Evolutionary conservation across 2,113 vertebrate species (phyloP).

Genomic region (Axis porcinus): DNA sequence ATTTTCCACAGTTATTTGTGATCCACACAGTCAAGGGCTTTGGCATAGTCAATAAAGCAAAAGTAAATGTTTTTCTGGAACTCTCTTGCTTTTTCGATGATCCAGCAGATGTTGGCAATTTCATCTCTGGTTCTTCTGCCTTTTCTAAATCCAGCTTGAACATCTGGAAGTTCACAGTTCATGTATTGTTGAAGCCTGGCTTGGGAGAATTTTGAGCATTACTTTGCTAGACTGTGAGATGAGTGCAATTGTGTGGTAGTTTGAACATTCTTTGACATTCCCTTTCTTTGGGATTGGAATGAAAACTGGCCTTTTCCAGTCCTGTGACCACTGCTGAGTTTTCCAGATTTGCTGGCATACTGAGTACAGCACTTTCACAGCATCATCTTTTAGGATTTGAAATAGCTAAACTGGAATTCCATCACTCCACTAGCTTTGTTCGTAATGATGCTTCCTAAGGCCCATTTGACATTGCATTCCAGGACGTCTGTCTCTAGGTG

Average conservation of each 20-base stretch:
- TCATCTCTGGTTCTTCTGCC: neutral
- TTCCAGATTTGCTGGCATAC: neutral
- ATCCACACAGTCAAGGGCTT: neutral
- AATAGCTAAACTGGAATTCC: neutral
- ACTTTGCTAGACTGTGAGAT: neutral
- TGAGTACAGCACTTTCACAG: neutral
- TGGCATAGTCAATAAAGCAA: neutral
- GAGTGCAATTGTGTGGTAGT: neutral
- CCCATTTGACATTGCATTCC: fast-evolving
- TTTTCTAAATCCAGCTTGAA: neutral
- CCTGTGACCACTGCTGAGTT: neutral
- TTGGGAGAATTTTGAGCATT: neutral
- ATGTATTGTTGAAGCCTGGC: neutral
- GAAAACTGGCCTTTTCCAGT: neutral
- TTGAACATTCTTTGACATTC: neutral
- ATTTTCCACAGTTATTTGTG: neutral
- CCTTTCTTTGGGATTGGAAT: neutral
- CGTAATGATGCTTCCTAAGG: neutral
- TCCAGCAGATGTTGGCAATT: neutral
- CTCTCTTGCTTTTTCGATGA: neutral
- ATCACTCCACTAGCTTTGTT: neutral
- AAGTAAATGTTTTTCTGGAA: neutral
- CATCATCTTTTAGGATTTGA: neutral
- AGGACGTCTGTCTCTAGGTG: neutral
- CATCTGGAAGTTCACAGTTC: neutral